phyloP scores from a whole-genome alignment of 2,888 invertebrate genomes.

The Drosophila prostipennis region DNA sequence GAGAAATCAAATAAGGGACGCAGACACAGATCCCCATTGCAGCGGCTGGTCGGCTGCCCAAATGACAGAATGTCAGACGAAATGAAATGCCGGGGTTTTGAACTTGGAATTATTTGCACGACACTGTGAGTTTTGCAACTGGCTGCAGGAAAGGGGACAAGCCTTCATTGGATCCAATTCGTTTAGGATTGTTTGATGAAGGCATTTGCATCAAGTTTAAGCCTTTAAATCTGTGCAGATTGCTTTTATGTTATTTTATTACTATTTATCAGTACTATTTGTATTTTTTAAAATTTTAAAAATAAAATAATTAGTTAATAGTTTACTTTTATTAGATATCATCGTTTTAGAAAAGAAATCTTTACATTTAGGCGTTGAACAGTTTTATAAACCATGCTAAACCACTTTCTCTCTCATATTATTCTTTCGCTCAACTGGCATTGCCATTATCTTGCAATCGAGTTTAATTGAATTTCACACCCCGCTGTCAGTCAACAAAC shows the following conservation, averaged over 20 bases:
- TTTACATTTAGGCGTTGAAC: no score
- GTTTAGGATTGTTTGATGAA: constrained; percentile 1
- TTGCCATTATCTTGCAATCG: constrained; percentile 15
- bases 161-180: background rate
- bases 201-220: background rate
- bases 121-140: constrained; percentile 43
- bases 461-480: constrained; percentile 64
- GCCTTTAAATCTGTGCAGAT: background rate
- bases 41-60: constrained; percentile 12
- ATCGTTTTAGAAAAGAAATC: no score
- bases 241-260: no score
- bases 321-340: no score
- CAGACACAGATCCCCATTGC: constrained; percentile 46
- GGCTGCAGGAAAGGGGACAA: constrained; percentile 1
- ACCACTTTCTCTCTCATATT: background rate
- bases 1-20: constrained; percentile 73
- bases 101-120: constrained; percentile 79
- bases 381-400: no score
- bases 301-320: no score
- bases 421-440: constrained; percentile 8
- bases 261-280: no score
- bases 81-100: constrained; percentile 67
- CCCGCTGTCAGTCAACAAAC: constrained; percentile 58
- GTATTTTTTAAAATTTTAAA: no score
- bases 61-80: constrained; percentile 21